Conservation (phyloP, 2,888 invertebrate genomes). For the Drosophila pseudotakahashii region DNA sequence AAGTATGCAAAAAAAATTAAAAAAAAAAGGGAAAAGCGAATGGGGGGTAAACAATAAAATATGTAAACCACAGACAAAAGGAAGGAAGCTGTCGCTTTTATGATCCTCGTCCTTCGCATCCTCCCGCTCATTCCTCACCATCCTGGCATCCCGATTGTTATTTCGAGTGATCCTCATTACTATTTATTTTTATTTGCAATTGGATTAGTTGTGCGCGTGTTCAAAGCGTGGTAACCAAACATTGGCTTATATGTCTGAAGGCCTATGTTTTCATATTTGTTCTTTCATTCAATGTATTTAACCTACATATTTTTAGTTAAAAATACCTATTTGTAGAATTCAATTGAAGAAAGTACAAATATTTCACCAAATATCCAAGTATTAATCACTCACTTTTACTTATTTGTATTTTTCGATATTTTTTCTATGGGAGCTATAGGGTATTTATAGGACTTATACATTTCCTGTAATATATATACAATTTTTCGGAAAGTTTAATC, state of each 20-base stretch:
- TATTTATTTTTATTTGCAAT: conserved; percentile 24
- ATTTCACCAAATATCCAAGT: no score
- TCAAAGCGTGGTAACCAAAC: conserved; percentile 26
- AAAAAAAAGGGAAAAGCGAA: conserved; percentile 31
- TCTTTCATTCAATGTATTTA: neutral
- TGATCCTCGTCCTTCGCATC: conserved; percentile 13
- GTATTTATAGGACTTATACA: no score
- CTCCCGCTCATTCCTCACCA: conserved; percentile 1
- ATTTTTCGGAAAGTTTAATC: no score
- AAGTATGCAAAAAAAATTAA: conserved; percentile 16
- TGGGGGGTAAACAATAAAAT: conserved; percentile 12
- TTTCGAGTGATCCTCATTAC: conserved; percentile 35
- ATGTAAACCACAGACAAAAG: conserved; percentile 48
- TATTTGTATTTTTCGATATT: no score
- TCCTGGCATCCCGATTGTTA: conserved; percentile 9
- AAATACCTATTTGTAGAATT: no score
- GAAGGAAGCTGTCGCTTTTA: conserved; percentile 76
- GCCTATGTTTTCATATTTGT: neutral
- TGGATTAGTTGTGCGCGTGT: conserved; percentile 36
- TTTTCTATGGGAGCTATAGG: no score
- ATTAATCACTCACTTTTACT: no score
- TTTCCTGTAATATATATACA: no score
- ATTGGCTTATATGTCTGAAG: neutral
- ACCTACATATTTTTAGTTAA: neutral
- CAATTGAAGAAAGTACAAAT: no score